Percentiles rank a stretch among this genome's conserved stretches.
These are phyloP conservation scores for Armadillidium nasatum DNA, from an alignment of 1,140 invertebrate genomes.

Conservation along the genomic window DNA sequence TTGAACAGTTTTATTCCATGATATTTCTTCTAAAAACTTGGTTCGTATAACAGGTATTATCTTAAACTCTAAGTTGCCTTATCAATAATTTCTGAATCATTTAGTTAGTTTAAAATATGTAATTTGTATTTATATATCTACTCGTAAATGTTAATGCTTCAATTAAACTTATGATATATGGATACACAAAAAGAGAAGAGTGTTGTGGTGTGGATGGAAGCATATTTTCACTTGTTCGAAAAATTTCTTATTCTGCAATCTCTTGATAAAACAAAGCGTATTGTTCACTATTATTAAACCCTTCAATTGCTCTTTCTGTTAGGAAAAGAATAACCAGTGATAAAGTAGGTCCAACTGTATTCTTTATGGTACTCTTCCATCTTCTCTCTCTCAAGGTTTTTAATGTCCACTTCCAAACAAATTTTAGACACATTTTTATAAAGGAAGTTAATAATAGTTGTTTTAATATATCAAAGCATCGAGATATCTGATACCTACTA, in stretches of 20 bases:
- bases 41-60: not conserved
- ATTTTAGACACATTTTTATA: not conserved
- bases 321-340: not conserved
- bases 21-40: not conserved
- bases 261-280: not conserved
- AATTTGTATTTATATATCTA: too few relatives aligned
- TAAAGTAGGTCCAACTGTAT: not conserved
- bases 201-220: too few relatives aligned
- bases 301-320: not conserved
- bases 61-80: not conserved
- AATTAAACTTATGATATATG: too few relatives aligned
- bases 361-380: not conserved
- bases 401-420: not conserved
- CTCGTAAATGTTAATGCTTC: too few relatives aligned
- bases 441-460: too few relatives aligned
- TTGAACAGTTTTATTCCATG: not conserved
- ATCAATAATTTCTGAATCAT: not conserved
- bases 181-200: too few relatives aligned
- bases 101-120: too few relatives aligned
- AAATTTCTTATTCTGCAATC: not conserved
- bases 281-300: not conserved
- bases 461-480: too few relatives aligned
- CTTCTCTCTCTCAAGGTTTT: not conserved
- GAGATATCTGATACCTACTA: too few relatives aligned
- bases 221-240: not conserved